These are phyloP conservation scores for Sipunculus nudus DNA, from an alignment of 2,888 invertebrate species.

Conservation along the genomic window DNA sequence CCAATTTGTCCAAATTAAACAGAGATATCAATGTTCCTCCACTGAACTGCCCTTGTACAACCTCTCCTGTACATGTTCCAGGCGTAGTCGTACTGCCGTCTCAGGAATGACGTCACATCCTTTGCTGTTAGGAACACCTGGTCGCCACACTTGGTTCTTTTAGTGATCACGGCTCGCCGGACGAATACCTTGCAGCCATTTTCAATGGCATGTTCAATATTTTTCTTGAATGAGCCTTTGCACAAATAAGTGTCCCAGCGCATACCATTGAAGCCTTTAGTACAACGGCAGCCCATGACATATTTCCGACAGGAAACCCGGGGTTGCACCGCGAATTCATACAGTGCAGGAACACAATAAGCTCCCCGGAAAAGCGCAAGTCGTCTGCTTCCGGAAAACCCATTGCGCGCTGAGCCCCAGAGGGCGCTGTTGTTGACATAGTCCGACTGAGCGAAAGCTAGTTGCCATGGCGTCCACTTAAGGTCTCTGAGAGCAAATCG, in stretches of 20 bases:
- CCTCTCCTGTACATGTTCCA: too few species aligned
- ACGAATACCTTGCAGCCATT: constrained; percentile 18
- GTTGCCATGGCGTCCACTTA: not conserved
- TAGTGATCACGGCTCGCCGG: constrained; percentile 1
- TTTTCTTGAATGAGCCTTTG: not conserved
- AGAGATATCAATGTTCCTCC: too few species aligned
- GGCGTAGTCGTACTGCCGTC: too few species aligned
- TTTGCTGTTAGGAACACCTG: too few species aligned
- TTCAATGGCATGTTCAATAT: not conserved
- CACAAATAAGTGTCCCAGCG: constrained; percentile 12
- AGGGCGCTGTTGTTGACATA: too few species aligned
- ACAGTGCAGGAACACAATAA: not conserved
- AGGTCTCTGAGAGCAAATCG: too few species aligned
- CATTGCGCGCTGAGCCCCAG: not conserved
- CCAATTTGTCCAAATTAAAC: too few species aligned
- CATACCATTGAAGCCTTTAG: not conserved
- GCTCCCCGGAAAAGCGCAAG: not conserved
- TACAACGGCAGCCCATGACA: not conserved
- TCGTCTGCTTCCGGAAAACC: not conserved
- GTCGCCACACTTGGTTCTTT: not conserved
- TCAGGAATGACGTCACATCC: too few species aligned
- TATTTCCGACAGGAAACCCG: not conserved
- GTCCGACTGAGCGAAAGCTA: not conserved
- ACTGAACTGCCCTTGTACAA: too few species aligned
- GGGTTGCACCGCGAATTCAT: constrained; percentile 2